Base-by-base conservation (phyloP, 1,140 invertebrate species). In the Danaus plexippus region DNA sequence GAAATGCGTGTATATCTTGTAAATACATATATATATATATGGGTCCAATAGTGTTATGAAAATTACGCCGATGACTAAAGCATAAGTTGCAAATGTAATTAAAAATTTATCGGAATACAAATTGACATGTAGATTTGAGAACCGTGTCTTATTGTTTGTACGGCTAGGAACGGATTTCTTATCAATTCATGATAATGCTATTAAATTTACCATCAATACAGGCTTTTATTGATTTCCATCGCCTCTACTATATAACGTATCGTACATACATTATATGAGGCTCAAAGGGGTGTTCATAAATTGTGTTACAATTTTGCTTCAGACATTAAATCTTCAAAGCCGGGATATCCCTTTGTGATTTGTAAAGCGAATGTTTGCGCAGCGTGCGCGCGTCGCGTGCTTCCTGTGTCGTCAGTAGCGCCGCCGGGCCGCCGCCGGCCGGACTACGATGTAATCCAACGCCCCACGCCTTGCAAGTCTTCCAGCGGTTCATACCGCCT, bases 371-470 rank as follows among this genome's bases (percentile, higher is more conserved):
- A 73, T 77, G 79, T 80, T 80, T 81, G 79, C 78, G 79, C 80
- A 79, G 74, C 65, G 66, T 85, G 79, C 80, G 84, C 79, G 82
- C 80, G 81, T 71, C 80, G 61, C 80, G 70, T 68, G 69, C 65
- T 78, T 86, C 86, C 85, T 81, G 73, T 66, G 48, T 58, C 68
- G 61, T 50, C 77, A 84, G 79, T 78, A 76, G 80, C 74, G 80
- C 69, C 80, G 80, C 75, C 76, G 76, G 77, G 67, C 72, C 78
- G 79, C 64, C 64, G 70, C 73, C 78, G 75, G 77, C 77, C 77
- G 76, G 78, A 64, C 73, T 68, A 55, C 62, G 57, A 81, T 82
- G 80, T 84, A 77, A 72, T 67, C 65, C 63, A 60, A 65, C 63
- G 67, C 69, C 60, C 69, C 68, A 65, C 62, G 65, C 63, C 70